Percentiles rank a stretch among this genome's conserved stretches.
Conservation (phyloP, 2,113 vertebrate genomes). For the Opisthocomus hoazin region DNA sequence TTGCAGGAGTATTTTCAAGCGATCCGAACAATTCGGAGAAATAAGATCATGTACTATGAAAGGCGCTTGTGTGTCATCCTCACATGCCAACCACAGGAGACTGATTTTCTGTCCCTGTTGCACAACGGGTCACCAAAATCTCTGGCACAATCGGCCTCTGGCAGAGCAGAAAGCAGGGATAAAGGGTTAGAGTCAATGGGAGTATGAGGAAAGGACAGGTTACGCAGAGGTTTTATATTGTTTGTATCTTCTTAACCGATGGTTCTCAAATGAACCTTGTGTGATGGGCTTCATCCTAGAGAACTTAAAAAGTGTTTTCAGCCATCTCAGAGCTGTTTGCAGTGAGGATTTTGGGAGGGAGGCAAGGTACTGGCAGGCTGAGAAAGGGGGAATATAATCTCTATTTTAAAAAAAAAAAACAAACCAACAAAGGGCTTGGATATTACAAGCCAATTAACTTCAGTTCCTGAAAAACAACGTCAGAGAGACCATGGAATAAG, state of each 20-base stretch:
- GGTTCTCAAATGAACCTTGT: background rate
- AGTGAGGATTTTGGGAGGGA: background rate
- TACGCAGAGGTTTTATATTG: background rate
- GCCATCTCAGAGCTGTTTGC: background rate
- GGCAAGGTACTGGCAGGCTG: background rate
- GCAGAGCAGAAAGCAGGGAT: background rate
- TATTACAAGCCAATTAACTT: background rate
- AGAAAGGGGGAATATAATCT: background rate
- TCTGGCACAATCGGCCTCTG: accelerated
- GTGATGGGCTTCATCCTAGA: background rate
- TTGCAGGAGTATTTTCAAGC: background rate
- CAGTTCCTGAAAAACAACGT: background rate
- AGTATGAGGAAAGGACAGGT: background rate
- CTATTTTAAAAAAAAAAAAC: too few species aligned
- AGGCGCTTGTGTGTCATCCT: background rate
- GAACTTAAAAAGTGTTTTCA: background rate
- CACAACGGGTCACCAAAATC: background rate
- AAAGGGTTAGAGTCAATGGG: background rate
- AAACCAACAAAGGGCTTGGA: too few species aligned
- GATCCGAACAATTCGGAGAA: background rate
- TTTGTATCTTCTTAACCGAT: too few species aligned
- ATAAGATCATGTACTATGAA: background rate
- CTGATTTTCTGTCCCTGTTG: background rate
- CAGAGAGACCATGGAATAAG: background rate
- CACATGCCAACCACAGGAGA: accelerated